Evolutionary conservation across 2,888 invertebrate species (phyloP).

Genomic region (Fragum whitleyi): DNA sequence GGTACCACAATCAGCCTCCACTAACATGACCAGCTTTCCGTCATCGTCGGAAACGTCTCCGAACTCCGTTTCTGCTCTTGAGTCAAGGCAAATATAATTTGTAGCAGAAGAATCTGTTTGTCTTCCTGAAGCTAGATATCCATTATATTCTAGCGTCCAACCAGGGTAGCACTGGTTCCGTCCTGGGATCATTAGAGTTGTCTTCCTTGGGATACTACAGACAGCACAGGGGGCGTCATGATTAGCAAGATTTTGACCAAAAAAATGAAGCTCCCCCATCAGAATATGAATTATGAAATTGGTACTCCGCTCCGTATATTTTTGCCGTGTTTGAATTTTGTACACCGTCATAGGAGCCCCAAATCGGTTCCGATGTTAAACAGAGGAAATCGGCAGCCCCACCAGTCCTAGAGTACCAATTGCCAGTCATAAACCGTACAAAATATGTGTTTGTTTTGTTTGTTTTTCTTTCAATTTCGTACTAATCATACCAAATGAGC

Average conservation of each 20-base stretch:
- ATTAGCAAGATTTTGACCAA: background rate
- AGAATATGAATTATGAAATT: background rate
- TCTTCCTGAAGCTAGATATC: constrained; percentile 41
- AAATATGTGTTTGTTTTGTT: too few species aligned
- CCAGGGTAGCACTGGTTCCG: constrained; percentile 46
- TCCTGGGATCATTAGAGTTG: constrained; percentile 58
- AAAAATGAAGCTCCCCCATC: constrained; percentile 11
- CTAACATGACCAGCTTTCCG: constrained; percentile 3
- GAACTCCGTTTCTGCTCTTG: constrained; percentile 1
- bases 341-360: constrained; percentile 10
- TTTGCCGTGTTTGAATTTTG: background rate
- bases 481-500: too few species aligned
- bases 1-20: constrained; percentile 22
- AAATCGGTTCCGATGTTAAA: background rate
- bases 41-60: background rate
- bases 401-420: background rate
- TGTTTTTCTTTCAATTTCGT: too few species aligned
- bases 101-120: background rate
- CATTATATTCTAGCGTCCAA: constrained; percentile 59
- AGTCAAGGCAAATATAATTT: constrained; percentile 25
- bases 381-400: constrained; percentile 30
- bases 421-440: constrained; percentile 5
- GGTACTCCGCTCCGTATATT: constrained; percentile 25
- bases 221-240: constrained; percentile 29
- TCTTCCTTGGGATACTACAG: background rate